Evolutionary conservation across 1,140 invertebrate species (phyloP), one percentile per base, ranked within the genome.

Genomic region (Cydia pomonella): DNA sequence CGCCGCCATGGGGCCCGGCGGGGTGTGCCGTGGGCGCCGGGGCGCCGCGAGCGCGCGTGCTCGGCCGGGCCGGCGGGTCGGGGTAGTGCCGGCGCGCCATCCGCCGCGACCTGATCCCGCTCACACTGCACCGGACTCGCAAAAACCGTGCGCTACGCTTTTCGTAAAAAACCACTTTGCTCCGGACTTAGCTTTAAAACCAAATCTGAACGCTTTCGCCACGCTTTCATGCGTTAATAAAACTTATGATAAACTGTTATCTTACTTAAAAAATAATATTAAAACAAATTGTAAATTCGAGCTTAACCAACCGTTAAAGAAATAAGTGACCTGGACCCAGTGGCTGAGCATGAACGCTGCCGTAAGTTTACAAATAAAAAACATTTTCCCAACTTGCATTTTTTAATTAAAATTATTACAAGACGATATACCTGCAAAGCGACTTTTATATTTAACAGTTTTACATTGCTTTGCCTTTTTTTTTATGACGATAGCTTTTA

Each of bases 261-360:
- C 9, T 18, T 2, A 10, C 29, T 29, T 18, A 18, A 69, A 33
- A 69, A 69, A 12, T 38, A 41, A 18, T 38, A 69, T 5, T 69
- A 41, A 23, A 21, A 23, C 21, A 59, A 59, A 23, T 29, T 33
- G 33, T 69, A 69, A 33, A 41, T 69, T 4, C 29, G 29, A 69
- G 29, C 64, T 69, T 33, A 69, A 69, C 18, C 29, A 41, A 38
- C 16, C 64, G 64, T 9, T 69, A 69, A 69, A 29, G 64, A 69
- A 69, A 66, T 66, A 66, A 69, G 64, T 69, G 64, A 69, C 33
- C 63, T 66, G 63, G 25, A 66, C 16, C 63, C 64, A 69, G 64
- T 33, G 64, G 64, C 64, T 69, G 64, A 69, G 64, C 64, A 69
- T 69, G 64, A 41, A 33, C 64, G 13, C 25, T 69, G n/a, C n/a